Base-by-base conservation (phyloP, 1,140 invertebrate genomes). In the Chironomus tepperi region DNA sequence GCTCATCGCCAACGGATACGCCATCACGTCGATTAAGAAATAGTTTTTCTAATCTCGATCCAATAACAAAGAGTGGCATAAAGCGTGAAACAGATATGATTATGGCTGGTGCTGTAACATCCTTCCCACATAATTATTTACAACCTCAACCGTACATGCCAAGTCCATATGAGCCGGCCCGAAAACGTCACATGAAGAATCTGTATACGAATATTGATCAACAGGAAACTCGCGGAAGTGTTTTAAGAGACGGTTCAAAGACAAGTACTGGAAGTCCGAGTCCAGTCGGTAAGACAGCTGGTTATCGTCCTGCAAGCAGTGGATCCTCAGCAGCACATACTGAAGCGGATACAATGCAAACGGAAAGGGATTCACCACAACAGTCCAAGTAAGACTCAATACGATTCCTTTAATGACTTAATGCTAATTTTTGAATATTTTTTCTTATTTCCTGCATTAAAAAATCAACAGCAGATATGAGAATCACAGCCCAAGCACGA, bases 111-210 rank as follows among this genome's bases (percentile, higher is more conserved):
- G 74, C 75, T 77, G 76, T 72, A 77, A 19, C 74, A 73, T 75
- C 16, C 65, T 74, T 80, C 75, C 75, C 78, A 70, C 76, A 78
- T 70, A 81, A 81, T 34, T 34, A 34, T 34, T 34, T 34, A 73
- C 77, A 81, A 72, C 80, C 81, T 72, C 79, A 79, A 73, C 82
- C 82, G 74, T 82, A 81, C 77, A 77, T 80, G 73, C 81, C 79
- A 67, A 79, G 81, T 16, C 77, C 79, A 15, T 81, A 78, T 74
- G 81, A 82, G 74, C 80, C 81, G 42, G 83, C 84, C 73, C 84
- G 85, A 75, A 84, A 86, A 78, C 84, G 84, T 5, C 81, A 82
- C 43, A 83, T 84, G 42, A 85, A 85, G 57, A 86, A 86, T 76
- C 85, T 85, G 5, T 83, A 80, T 74, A 78, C 80, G 74, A 34